These are phyloP conservation scores for Diogma glabrata DNA, from an alignment of 2,888 invertebrate species.

Conservation along the genomic window DNA sequence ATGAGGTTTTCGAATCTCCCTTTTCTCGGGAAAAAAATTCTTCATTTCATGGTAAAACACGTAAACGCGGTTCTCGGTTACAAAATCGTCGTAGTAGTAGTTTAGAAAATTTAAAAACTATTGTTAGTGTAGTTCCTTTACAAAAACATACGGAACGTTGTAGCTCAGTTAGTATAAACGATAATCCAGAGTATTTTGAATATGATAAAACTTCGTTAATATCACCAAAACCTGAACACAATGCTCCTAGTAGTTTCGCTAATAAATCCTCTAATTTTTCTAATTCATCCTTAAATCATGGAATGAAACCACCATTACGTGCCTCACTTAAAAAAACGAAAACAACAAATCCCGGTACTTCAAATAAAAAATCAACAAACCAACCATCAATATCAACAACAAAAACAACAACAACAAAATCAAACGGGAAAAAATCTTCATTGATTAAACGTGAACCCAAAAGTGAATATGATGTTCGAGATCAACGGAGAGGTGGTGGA, in stretches of 20 bases:
- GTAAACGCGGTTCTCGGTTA: neutral
- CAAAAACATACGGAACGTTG: slow-evolving; percentile 23
- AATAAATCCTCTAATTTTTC: slow-evolving; percentile 48
- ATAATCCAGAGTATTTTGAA: slow-evolving; percentile 42
- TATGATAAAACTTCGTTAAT: slow-evolving; percentile 27
- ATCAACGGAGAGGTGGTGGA: slow-evolving; percentile 20
- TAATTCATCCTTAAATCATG: slow-evolving; percentile 39
- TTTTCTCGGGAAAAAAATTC: neutral
- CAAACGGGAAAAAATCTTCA: slow-evolving; percentile 31
- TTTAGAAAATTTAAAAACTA: slow-evolving; percentile 12
- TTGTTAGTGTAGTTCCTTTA: too few species aligned
- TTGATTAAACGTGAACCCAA: slow-evolving; percentile 31
- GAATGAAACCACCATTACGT: slow-evolving; percentile 31
- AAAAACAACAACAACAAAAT: slow-evolving; percentile 26
- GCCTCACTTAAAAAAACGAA: slow-evolving; percentile 31
- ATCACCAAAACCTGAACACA: slow-evolving; percentile 21
- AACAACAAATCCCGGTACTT: slow-evolving; percentile 21
- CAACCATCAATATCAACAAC: slow-evolving; percentile 22
- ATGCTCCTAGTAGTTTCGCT: slow-evolving; percentile 47
- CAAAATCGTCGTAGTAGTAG: slow-evolving; percentile 14
- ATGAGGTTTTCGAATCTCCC: slow-evolving; percentile 15
- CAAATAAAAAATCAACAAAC: slow-evolving; percentile 20
- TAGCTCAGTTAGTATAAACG: slow-evolving; percentile 42
- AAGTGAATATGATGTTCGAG: slow-evolving; percentile 45
- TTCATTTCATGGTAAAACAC: neutral